Conservation (phyloP, 35 echinoderm and acorn worm genomes). For the Lytechinus pictus region DNA sequence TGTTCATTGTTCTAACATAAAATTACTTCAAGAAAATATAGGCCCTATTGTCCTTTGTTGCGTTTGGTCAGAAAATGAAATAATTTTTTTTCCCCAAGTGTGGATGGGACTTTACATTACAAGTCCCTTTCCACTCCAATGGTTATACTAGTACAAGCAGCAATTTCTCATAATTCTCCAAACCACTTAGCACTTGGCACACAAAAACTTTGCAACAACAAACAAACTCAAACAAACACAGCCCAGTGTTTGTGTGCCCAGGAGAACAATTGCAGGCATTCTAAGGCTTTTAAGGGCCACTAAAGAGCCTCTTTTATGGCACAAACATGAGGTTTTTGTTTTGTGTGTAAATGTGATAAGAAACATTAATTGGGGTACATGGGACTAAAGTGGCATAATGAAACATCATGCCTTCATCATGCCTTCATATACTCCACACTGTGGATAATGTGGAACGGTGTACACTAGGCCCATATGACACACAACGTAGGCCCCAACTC, state of each 20-base stretch:
- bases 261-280: slow-evolving; percentile 25
- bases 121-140: background rate
- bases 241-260: slow-evolving; percentile 1
- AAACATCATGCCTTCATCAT: background rate
- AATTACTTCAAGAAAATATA: too few relatives aligned
- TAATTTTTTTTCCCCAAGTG: background rate
- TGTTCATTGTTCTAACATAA: too few relatives aligned
- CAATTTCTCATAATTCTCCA: slow-evolving; percentile 27
- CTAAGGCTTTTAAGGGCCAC: background rate
- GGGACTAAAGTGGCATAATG: background rate
- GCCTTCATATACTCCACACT: too few relatives aligned
- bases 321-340: background rate
- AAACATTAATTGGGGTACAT: background rate
- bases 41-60: too few relatives aligned
- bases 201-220: slow-evolving; percentile 9
- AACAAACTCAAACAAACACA: slow-evolving; percentile 39
- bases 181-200: slow-evolving; percentile 28
- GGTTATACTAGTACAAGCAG: background rate
- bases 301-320: slow-evolving; percentile 12
- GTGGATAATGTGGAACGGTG: too few relatives aligned
- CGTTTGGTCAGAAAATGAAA: too few relatives aligned
- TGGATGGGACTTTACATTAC: background rate
- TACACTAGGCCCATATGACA: background rate
- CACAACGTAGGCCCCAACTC: too few relatives aligned
- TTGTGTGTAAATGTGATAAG: slow-evolving; percentile 28